phyloP scores from a whole-genome alignment of 2,888 invertebrate species.

The Eueremaeus valkanovi region DNA sequence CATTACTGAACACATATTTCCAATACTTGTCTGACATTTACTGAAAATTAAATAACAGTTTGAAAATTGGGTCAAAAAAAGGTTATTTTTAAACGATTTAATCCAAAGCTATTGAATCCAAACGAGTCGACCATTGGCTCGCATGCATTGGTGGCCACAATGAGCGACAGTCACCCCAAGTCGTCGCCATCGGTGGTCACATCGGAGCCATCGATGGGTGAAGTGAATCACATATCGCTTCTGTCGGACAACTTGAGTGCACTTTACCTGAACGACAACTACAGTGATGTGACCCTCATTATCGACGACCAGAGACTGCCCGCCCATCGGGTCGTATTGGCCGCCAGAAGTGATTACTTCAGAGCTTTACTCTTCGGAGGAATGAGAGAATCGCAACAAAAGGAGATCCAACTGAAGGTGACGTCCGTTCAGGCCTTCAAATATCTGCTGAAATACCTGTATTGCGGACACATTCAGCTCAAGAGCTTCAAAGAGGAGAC shows the following conservation, averaged over 20 bases:
- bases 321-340: constrained; percentile 79
- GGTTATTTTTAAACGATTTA: background rate
- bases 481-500: constrained; percentile 59
- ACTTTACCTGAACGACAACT: constrained; percentile 78
- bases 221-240: constrained; percentile 67
- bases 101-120: no score
- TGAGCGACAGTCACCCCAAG: constrained; percentile 39
- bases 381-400: constrained; percentile 63
- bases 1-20: background rate
- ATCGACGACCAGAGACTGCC: constrained; percentile 70
- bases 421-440: constrained; percentile 79
- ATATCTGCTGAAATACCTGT: constrained; percentile 87
- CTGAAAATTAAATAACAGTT: background rate
- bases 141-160: background rate
- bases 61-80: background rate
- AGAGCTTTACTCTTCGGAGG: constrained; percentile 63
- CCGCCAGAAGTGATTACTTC: constrained; percentile 93
- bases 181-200: background rate
- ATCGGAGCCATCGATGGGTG: constrained; percentile 55
- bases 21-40: background rate
- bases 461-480: constrained; percentile 71
- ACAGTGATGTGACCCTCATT: constrained; percentile 80
- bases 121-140: background rate
- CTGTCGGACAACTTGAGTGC: constrained; percentile 79
- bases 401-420: constrained; percentile 77